Conservation (phyloP, 2,113 vertebrate species). For the Bostrychus sinensis region DNA sequence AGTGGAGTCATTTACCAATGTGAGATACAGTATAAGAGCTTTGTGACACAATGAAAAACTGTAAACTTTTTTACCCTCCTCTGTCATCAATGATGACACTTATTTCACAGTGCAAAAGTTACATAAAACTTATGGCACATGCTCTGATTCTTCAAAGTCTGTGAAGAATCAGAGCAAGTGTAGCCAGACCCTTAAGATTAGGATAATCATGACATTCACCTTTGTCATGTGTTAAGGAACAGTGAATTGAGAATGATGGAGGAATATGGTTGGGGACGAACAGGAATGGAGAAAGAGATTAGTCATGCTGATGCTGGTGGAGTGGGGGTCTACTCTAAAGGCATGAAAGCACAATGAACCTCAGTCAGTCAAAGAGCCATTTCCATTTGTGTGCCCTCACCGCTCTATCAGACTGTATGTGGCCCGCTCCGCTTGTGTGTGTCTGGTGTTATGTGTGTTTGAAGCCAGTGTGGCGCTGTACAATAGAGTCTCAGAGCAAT, state of each 20-base stretch:
- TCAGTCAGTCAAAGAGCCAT: slow-evolving; percentile 47
- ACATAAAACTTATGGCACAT: too few species aligned
- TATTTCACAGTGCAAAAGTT: too few species aligned
- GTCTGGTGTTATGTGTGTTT: slow-evolving; percentile 34
- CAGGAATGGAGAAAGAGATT: slow-evolving; percentile 32
- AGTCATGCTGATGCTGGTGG: slow-evolving; percentile 24
- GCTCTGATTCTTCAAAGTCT: too few species aligned
- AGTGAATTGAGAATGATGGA: slow-evolving; percentile 8
- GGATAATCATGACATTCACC: too few species aligned
- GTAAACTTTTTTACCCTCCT: too few species aligned
- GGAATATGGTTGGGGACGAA: slow-evolving; percentile 2
- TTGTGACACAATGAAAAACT: too few species aligned
- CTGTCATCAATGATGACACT: too few species aligned
- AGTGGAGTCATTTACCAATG: neutral
- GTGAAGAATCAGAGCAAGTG: too few species aligned
- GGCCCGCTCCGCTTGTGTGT: slow-evolving; percentile 12
- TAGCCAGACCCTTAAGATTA: too few species aligned
- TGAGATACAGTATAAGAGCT: too few species aligned
- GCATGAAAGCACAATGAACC: slow-evolving; percentile 54
- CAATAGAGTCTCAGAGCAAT: slow-evolving; percentile 76
- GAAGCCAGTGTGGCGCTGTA: slow-evolving; percentile 47
- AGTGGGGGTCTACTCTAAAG: slow-evolving; percentile 42
- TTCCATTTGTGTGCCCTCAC: slow-evolving; percentile 49
- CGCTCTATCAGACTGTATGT: slow-evolving; percentile 37
- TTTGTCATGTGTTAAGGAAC: neutral